Conservation (phyloP, 1,140 invertebrate species). For the Sarcophaga peregrina region DNA sequence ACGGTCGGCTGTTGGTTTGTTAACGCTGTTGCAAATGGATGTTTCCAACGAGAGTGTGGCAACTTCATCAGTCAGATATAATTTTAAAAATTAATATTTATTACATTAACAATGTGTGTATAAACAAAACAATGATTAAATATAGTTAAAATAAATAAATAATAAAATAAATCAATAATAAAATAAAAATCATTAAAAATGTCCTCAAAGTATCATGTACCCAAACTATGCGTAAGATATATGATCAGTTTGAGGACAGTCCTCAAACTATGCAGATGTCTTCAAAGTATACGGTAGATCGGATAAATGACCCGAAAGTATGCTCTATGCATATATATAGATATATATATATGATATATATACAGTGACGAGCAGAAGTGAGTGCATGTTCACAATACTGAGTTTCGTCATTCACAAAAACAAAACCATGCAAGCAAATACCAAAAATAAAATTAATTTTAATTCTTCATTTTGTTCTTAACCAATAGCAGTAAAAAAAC, state of each 20-base stretch:
- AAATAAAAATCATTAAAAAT: neutral
- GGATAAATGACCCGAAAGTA: neutral
- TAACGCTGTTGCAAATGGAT: neutral
- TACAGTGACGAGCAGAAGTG: no score
- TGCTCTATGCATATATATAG: neutral
- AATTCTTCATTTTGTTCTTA: no score
- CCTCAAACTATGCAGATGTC: neutral
- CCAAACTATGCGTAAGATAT: conserved; percentile 2
- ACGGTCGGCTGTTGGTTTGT: neutral
- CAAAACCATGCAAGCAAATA: no score
- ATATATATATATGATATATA: conserved; percentile 8
- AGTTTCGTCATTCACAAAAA: no score
- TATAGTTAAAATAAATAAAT: neutral
- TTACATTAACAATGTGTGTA: neutral
- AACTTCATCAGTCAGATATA: neutral
- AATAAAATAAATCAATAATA: neutral
- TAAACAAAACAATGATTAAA: neutral
- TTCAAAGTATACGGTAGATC: neutral
- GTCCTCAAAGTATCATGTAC: neutral
- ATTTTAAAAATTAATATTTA: neutral
- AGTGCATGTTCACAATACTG: no score
- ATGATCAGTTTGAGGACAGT: neutral
- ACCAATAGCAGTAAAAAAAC: no score
- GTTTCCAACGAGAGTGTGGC: neutral
- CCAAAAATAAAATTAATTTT: no score